phyloP scores from a whole-genome alignment of 2,797 vertebrate genomes.

The Acanthopagrus latus region DNA sequence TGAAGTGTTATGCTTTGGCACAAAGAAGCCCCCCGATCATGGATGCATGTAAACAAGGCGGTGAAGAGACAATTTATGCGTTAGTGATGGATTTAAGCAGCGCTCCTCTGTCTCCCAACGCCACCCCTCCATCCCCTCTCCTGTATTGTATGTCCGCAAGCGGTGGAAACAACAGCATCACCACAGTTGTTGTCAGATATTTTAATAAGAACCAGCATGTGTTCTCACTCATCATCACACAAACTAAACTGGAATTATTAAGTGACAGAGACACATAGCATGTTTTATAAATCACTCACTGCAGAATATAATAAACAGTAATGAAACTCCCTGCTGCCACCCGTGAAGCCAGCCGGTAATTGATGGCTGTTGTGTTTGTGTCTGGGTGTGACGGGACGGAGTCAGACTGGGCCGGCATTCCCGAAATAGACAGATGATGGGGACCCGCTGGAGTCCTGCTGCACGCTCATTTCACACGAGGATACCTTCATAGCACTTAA shows the following conservation, averaged over 20 bases:
- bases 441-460: constrained; percentile 61
- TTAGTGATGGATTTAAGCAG: constrained; percentile 74
- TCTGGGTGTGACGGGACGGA: constrained; percentile 48
- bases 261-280: constrained; percentile 26
- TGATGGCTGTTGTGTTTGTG: constrained; percentile 54
- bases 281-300: constrained; percentile 28
- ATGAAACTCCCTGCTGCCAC: constrained; percentile 24
- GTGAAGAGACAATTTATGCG: constrained; percentile 75
- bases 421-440: constrained; percentile 72
- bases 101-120: not conserved
- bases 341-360: constrained; percentile 17
- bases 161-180: constrained; percentile 55
- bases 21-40: constrained; percentile 63
- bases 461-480: constrained; percentile 70
- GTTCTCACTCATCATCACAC: constrained; percentile 25
- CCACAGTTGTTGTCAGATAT: constrained; percentile 50
- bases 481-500: constrained; percentile 81
- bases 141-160: constrained; percentile 36
- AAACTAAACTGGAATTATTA: constrained; percentile 7
- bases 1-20: constrained; percentile 69
- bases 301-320: constrained; percentile 15
- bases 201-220: constrained; percentile 43
- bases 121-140: constrained; percentile 25
- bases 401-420: constrained; percentile 55
- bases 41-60: constrained; percentile 77